Conservation (phyloP, 2,888 invertebrate species). For the Phyto melanocephala region DNA sequence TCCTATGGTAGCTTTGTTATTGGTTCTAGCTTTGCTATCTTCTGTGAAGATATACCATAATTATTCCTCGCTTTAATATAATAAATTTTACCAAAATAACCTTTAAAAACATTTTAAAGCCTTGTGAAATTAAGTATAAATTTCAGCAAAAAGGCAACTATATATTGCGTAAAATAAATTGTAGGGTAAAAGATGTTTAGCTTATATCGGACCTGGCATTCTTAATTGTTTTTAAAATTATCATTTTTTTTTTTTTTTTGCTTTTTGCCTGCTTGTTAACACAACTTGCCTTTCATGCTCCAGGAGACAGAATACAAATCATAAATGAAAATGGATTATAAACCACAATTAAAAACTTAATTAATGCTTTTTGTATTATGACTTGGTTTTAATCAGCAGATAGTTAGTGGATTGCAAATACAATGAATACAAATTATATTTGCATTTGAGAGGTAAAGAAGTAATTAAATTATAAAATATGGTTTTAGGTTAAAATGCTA, state of each 20-base stretch:
- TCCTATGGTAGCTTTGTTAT: no score
- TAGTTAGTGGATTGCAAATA: neutral
- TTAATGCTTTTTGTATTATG: constrained; percentile 33
- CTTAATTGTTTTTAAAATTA: no score
- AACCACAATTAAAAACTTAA: constrained; percentile 44
- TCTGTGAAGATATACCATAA: no score
- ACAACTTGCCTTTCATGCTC: constrained; percentile 1
- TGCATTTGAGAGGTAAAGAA: neutral
- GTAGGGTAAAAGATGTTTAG: no score
- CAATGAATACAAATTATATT: neutral
- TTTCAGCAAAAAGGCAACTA: no score
- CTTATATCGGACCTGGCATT: no score
- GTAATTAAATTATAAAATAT: neutral
- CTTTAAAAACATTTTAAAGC: no score
- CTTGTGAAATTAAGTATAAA: no score
- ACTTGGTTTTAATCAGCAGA: neutral
- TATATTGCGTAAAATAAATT: no score
- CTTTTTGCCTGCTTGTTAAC: neutral
- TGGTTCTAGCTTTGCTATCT: no score
- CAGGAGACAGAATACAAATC: neutral
- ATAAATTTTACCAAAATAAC: no score
- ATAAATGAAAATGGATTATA: constrained; percentile 39
- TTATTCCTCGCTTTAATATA: no score
- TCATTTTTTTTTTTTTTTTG: neutral
- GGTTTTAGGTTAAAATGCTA: neutral